These are phyloP conservation scores for Drosophila phalerata DNA, from an alignment of 2,888 invertebrate species.

Conservation along the genomic window DNA sequence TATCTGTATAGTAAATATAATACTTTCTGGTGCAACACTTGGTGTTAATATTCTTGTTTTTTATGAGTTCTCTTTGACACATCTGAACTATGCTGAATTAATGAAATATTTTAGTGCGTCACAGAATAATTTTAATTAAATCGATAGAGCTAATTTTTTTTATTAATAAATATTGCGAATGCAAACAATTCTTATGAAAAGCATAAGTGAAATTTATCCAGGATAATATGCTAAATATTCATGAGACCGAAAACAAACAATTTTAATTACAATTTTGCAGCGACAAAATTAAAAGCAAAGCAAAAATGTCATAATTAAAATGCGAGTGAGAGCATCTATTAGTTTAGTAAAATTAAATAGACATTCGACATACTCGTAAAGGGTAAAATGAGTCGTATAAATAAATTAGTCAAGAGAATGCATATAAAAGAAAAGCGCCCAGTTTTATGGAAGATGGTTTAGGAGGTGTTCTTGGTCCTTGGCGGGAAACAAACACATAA, in stretches of 20 bases:
- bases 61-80: background rate
- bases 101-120: conserved; percentile 46
- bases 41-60: background rate
- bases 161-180: background rate
- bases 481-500: conserved; percentile 33
- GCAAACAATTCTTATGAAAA: conserved; percentile 1
- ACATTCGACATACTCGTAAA: conserved; percentile 1
- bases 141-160: conserved; percentile 7
- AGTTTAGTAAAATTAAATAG: conserved; percentile 45
- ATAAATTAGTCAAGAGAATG: conserved; percentile 68
- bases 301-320: conserved; percentile 59
- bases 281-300: conserved; percentile 2
- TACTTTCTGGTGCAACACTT: background rate
- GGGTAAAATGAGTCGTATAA: conserved; percentile 46
- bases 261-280: conserved; percentile 30
- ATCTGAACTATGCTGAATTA: conserved; percentile 4
- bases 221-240: conserved; percentile 1
- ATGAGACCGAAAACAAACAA: conserved; percentile 3
- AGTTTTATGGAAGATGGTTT: conserved; percentile 44
- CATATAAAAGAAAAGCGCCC: conserved; percentile 36
- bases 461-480: conserved; percentile 7
- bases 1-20: background rate
- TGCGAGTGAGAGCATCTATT: conserved; percentile 31
- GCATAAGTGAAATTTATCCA: too few species aligned
- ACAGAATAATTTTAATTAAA: conserved; percentile 46